These are phyloP conservation scores for Drosophila pegasa DNA, from an alignment of 2,888 invertebrate genomes.

Conservation along the genomic window DNA sequence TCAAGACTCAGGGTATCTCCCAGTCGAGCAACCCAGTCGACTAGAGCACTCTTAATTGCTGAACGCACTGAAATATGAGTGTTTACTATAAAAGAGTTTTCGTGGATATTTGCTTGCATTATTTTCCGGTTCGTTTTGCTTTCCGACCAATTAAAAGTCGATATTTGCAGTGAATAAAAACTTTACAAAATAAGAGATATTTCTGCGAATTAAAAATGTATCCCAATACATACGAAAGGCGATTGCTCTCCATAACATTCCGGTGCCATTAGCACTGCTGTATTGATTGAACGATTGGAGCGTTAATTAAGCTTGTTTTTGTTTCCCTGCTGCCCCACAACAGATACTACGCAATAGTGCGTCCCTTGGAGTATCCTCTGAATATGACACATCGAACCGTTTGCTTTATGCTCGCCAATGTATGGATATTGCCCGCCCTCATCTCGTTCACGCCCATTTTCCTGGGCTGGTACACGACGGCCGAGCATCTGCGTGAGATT, in stretches of 20 bases:
- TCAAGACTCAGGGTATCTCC: too few species aligned
- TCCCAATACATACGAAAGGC: not conserved
- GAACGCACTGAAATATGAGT: too few species aligned
- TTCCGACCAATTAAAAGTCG: not conserved
- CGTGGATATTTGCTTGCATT: too few species aligned
- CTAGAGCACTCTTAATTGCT: too few species aligned
- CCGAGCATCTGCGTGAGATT: constrained; percentile 88
- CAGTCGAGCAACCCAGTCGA: too few species aligned
- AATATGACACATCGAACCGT: constrained; percentile 95
- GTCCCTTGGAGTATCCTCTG: constrained; percentile 96
- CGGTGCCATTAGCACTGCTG: not conserved
- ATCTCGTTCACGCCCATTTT: constrained; percentile 98
- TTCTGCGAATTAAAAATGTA: not conserved
- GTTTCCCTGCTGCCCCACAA: not conserved
- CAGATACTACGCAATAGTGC: constrained; percentile 96
- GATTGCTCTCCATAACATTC: not conserved
- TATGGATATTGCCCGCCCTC: constrained; percentile 96
- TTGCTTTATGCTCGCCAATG: constrained; percentile 93
- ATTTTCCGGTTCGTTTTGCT: not conserved
- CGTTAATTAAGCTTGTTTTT: not conserved
- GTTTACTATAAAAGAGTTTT: too few species aligned
- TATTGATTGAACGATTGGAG: not conserved
- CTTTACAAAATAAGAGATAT: not conserved
- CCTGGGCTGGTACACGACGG: constrained; percentile 97
- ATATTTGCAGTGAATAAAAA: not conserved